Conservation (phyloP, 2,888 invertebrate species). For the Ctena decussata region DNA sequence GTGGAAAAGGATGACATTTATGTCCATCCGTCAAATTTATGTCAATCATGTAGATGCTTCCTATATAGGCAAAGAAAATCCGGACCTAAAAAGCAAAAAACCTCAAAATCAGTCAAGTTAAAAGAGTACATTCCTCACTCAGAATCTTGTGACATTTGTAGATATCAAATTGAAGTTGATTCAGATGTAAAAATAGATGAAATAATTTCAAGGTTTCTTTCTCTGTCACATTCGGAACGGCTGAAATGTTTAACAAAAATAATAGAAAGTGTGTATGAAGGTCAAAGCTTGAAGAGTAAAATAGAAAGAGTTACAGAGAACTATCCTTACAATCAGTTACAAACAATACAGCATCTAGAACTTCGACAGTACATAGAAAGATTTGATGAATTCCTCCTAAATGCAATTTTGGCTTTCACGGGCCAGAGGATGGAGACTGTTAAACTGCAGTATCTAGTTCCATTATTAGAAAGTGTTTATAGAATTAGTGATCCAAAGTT, state of each 20-base stretch:
- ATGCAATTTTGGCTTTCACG: neutral
- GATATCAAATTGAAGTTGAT: neutral
- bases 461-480: conserved; percentile 6
- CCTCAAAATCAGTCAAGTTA: neutral
- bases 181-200: neutral
- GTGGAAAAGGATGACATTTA: neutral
- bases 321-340: neutral
- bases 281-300: neutral
- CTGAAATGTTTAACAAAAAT: neutral
- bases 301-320: neutral
- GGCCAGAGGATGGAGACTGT: neutral
- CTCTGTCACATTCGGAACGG: neutral
- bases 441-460: neutral
- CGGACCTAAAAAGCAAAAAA: neutral
- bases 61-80: neutral
- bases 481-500: conserved; percentile 1
- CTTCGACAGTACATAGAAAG: neutral
- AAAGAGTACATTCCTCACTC: neutral
- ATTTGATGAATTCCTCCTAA: neutral
- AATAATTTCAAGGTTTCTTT: neutral
- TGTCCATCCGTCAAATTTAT: neutral
- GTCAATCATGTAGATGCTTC: neutral
- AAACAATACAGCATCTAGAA: neutral
- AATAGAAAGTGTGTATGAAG: neutral
- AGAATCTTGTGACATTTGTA: neutral